Evolutionary conservation across 1,140 invertebrate species (phyloP).

Genomic region (Panagrolaimus sp.): DNA sequence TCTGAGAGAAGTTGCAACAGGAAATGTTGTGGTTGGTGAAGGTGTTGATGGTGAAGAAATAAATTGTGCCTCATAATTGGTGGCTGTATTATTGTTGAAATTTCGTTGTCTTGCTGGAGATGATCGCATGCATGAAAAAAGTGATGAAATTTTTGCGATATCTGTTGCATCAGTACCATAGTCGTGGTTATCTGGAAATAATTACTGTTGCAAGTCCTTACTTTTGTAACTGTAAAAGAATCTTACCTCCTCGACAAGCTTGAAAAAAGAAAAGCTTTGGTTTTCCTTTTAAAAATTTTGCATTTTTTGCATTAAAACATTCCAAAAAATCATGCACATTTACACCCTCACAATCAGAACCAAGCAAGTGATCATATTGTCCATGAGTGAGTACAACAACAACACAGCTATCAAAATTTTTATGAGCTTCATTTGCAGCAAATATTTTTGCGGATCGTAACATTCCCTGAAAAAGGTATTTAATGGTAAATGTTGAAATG

Average conservation of each 20-base stretch:
- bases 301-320: slow-evolving; percentile 65
- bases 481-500: no score
- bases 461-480: no score
- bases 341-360: slow-evolving; percentile 46
- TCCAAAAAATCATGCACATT: slow-evolving; percentile 41
- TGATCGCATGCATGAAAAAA: slow-evolving; percentile 2
- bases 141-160: neutral
- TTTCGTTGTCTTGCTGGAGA: neutral
- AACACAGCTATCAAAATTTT: slow-evolving; percentile 22
- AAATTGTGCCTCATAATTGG: neutral
- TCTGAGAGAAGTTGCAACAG: neutral
- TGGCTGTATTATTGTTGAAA: neutral
- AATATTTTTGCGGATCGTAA: slow-evolving; percentile 24
- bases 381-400: slow-evolving; percentile 57
- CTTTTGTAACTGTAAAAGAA: neutral
- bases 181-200: neutral
- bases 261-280: slow-evolving; percentile 76
- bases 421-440: slow-evolving; percentile 20
- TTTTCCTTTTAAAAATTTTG: slow-evolving; percentile 65
- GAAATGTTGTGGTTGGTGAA: neutral
- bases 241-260: slow-evolving; percentile 63
- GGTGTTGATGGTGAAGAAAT: neutral
- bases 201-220: no score
- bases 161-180: slow-evolving; percentile 2
- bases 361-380: slow-evolving; percentile 48